These are phyloP conservation scores for Radopholus similis DNA, from an alignment of 1,140 invertebrate genomes.

Conservation along the genomic window DNA sequence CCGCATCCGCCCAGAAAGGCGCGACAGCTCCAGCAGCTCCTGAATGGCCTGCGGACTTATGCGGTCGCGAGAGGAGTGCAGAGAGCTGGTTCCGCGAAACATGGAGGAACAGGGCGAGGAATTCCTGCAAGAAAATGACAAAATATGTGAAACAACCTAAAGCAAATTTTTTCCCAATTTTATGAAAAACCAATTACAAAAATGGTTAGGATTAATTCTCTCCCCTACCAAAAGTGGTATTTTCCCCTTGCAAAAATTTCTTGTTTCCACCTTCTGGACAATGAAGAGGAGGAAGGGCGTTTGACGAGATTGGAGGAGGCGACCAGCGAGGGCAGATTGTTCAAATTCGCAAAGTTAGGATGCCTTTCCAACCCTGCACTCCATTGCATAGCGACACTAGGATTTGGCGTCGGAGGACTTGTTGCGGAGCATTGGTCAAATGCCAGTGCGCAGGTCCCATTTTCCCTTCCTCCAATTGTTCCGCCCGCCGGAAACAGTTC, in stretches of 20 bases:
- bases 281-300: not conserved
- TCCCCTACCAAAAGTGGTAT: too few relatives aligned
- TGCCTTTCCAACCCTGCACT: conserved; percentile 6
- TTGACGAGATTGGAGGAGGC: conserved; percentile 8
- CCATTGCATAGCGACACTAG: not conserved
- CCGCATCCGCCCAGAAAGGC: conserved; percentile 37
- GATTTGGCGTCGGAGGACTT: conserved; percentile 13
- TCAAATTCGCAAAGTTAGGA: conserved; percentile 15
- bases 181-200: not conserved
- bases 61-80: conserved; percentile 41
- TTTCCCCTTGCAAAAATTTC: too few relatives aligned
- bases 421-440: not conserved
- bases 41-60: conserved; percentile 57
- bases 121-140: conserved; percentile 45
- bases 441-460: not conserved
- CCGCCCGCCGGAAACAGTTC: conserved; percentile 4
- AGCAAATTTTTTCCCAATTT: too few relatives aligned
- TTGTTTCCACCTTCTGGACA: conserved; percentile 2
- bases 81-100: conserved; percentile 33
- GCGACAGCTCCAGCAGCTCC: conserved; percentile 54
- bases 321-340: not conserved
- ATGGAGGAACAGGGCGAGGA: conserved; percentile 57
- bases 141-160: not conserved
- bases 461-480: not conserved
- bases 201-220: too few relatives aligned